A percentile compares a stretch with the other conserved stretches of the same genome.
Evolutionary conservation across 2,888 invertebrate genomes (phyloP).

Genomic region (Drosophila parthenogenetica): DNA sequence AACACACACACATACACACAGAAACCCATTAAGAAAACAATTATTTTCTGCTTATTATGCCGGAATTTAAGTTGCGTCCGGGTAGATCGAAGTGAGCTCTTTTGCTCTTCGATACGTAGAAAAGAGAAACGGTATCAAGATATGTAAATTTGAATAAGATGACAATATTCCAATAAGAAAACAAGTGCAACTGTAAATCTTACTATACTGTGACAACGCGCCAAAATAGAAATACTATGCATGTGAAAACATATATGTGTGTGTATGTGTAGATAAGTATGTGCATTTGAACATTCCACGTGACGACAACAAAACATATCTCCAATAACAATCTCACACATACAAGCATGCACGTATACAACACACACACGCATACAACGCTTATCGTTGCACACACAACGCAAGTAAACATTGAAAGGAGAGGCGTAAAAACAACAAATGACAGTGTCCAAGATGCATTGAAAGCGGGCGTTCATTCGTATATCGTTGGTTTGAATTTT

Average conservation of each 20-base stretch:
- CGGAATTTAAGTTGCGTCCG: background rate
- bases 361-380: slow-evolving; percentile 20
- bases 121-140: background rate
- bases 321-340: slow-evolving; percentile 40
- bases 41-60: slow-evolving; percentile 7
- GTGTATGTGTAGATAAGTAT: slow-evolving; percentile 11
- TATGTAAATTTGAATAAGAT: background rate
- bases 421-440: slow-evolving; percentile 31
- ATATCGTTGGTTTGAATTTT: slow-evolving; percentile 3
- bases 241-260: slow-evolving; percentile 5
- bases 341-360: slow-evolving; percentile 11
- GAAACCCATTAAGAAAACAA: background rate
- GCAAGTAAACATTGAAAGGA: slow-evolving; percentile 60
- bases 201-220: slow-evolving; percentile 40
- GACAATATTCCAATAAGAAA: slow-evolving; percentile 15
- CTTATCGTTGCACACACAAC: slow-evolving; percentile 49
- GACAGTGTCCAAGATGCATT: slow-evolving; percentile 34
- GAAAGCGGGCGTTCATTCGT: slow-evolving; percentile 18
- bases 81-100: slow-evolving; percentile 1
- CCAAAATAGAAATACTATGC: slow-evolving; percentile 37
- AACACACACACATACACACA: background rate
- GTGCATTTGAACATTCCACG: slow-evolving; percentile 42
- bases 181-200: slow-evolving; percentile 2
- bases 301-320: slow-evolving; percentile 60
- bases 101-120: background rate